Evolutionary conservation across 2,797 vertebrate species (phyloP).

Genomic region (Harpagifer antarcticus): DNA sequence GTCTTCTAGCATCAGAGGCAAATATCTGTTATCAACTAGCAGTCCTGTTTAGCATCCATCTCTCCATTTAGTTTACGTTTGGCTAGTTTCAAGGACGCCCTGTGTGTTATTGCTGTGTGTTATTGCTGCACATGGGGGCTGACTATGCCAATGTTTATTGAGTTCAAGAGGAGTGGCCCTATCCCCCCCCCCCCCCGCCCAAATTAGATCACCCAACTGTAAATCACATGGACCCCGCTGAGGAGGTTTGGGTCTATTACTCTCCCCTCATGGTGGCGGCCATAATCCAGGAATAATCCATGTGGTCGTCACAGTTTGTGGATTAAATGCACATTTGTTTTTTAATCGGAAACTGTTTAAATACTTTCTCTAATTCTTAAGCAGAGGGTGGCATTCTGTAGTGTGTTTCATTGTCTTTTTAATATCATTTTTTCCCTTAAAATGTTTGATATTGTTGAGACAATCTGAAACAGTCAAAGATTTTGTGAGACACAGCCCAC

Average conservation of each 20-base stretch:
- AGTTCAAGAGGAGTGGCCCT: constrained; percentile 67
- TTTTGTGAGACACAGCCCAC: not conserved
- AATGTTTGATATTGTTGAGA: not conserved
- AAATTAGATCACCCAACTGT: constrained; percentile 73
- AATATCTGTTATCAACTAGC: not conserved
- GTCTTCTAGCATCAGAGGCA: not conserved
- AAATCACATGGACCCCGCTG: constrained; percentile 52
- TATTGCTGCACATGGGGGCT: constrained; percentile 55
- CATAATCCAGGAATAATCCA: constrained; percentile 11
- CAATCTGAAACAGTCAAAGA: not conserved
- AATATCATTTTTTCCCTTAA: not conserved
- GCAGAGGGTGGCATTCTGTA: not conserved
- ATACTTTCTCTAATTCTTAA: not conserved
- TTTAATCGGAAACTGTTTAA: constrained; percentile 7
- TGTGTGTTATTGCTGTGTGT: constrained; percentile 48
- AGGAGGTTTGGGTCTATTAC: constrained; percentile 21
- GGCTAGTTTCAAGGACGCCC: constrained; percentile 25
- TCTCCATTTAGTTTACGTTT: constrained; percentile 1
- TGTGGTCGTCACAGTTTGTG: not conserved
- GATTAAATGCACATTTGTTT: constrained; percentile 17
- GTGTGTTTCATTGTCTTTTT: not conserved
- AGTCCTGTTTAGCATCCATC: not conserved
- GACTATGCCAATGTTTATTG: constrained; percentile 65
- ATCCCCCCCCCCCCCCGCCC: constrained; percentile 33
- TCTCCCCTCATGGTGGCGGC: constrained; percentile 21